Evolutionary conservation across 2,113 vertebrate genomes (phyloP).

Genomic region (Notarius lentiginosus): DNA sequence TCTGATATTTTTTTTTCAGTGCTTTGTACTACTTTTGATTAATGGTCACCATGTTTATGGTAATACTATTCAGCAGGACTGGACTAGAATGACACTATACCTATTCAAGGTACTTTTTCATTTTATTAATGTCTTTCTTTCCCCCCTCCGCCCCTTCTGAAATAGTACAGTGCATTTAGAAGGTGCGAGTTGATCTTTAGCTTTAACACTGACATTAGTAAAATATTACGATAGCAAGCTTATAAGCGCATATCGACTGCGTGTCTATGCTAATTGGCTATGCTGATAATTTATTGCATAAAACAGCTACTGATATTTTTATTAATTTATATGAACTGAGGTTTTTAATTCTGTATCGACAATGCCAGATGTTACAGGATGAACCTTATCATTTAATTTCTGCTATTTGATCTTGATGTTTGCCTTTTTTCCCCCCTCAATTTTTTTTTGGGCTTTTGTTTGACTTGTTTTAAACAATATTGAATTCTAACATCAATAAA

Average conservation of each 20-base stretch:
- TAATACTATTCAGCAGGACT: constrained; percentile 74
- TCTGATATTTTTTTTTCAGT: constrained; percentile 66
- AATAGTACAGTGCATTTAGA: background rate
- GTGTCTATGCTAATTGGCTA: background rate
- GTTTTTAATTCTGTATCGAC: constrained; percentile 17
- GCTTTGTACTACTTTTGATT: constrained; percentile 69
- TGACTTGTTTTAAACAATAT: constrained; percentile 65
- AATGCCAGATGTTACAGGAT: constrained; percentile 7
- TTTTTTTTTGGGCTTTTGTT: constrained; percentile 48
- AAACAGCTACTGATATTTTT: constrained; percentile 30
- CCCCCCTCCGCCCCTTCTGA: background rate
- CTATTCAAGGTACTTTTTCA: constrained; percentile 52
- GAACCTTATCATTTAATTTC: constrained; percentile 13
- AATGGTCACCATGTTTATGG: constrained; percentile 66
- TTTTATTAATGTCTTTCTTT: constrained; percentile 3
- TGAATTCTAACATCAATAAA: constrained; percentile 72
- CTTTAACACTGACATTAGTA: background rate
- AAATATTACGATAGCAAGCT: background rate
- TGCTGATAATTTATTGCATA: constrained; percentile 29
- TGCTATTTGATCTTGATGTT: constrained; percentile 18
- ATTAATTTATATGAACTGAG: constrained; percentile 20
- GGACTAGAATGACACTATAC: constrained; percentile 67
- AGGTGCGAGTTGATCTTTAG: background rate
- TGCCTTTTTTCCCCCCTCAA: background rate
- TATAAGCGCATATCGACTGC: background rate